Evolutionary conservation across 1,140 invertebrate genomes (phyloP).

Genomic region (Ceratina calcarata): DNA sequence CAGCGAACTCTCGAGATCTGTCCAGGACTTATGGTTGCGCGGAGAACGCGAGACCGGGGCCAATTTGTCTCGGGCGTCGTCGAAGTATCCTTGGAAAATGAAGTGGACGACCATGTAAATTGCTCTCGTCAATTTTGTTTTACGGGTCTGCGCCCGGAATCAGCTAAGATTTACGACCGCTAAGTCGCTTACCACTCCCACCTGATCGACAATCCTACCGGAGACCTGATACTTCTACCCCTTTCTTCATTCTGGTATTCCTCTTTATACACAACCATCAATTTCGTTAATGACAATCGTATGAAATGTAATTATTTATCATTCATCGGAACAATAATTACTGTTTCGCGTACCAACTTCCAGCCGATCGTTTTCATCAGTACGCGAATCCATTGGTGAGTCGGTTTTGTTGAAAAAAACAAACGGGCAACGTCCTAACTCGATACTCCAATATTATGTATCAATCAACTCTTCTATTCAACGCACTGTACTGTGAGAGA

Average conservation of each 20-base stretch:
- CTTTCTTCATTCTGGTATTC: neutral
- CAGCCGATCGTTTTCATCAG: too few species aligned
- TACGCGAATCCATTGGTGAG: too few species aligned
- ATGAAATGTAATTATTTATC: too few species aligned
- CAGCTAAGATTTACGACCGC: constrained; percentile 10
- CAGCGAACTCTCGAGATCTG: neutral
- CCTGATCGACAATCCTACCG: neutral
- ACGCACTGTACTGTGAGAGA: neutral
- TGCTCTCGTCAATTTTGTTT: constrained; percentile 35
- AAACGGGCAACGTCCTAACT: neutral
- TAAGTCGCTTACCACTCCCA: neutral
- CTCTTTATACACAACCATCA: too few species aligned
- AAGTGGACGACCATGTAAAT: constrained; percentile 36
- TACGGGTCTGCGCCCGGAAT: neutral
- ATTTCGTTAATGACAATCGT: too few species aligned
- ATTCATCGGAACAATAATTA: too few species aligned
- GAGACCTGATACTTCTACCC: neutral
- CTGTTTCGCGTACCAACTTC: too few species aligned
- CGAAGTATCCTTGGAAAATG: constrained; percentile 35
- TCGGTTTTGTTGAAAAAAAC: too few species aligned
- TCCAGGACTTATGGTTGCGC: constrained; percentile 13
- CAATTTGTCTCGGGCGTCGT: constrained; percentile 24
- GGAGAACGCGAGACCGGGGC: neutral
- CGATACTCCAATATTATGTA: constrained; percentile 29
- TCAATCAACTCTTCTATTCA: constrained; percentile 12